A percentile compares a stretch with the other conserved stretches of the same genome.
These are phyloP conservation scores for Bucco capensis DNA, from an alignment of 2,113 vertebrate genomes.

Conservation along the genomic window DNA sequence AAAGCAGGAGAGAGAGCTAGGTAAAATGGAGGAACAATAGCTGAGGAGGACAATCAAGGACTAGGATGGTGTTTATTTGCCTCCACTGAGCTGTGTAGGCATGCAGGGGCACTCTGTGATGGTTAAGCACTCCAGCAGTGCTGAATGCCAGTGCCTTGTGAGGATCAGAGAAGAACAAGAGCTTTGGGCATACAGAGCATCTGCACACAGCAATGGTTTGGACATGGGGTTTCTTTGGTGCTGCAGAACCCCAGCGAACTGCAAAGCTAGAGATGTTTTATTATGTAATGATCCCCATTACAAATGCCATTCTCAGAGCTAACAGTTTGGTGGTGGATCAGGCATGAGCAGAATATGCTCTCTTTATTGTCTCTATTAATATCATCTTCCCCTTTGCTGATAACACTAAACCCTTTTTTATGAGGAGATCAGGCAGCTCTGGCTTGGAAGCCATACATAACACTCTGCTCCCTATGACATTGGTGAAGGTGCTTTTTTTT, in stretches of 20 bases:
- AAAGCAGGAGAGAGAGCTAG: no score
- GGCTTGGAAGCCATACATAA: neutral
- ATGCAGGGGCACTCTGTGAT: no score
- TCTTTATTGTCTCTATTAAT: neutral
- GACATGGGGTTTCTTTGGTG: neutral
- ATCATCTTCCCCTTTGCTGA: neutral
- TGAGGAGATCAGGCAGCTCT: constrained; percentile 18
- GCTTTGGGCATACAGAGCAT: neutral
- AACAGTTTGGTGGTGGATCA: neutral
- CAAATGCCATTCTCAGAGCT: constrained; percentile 4
- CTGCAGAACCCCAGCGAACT: neutral
- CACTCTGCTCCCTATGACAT: neutral
- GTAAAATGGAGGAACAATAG: no score
- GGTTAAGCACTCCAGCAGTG: neutral
- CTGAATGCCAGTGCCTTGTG: neutral
- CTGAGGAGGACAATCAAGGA: no score
- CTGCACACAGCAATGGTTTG: neutral
- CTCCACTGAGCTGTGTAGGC: neutral
- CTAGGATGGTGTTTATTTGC: neutral
- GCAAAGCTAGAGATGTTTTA: neutral
- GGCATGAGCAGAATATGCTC: neutral
- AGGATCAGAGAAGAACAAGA: neutral
- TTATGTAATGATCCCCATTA: neutral
- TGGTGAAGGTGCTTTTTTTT: constrained; percentile 11
- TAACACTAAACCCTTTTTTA: neutral